Evolutionary conservation across 2,888 invertebrate genomes (phyloP).

Genomic region (Teleogryllus oceanicus): DNA sequence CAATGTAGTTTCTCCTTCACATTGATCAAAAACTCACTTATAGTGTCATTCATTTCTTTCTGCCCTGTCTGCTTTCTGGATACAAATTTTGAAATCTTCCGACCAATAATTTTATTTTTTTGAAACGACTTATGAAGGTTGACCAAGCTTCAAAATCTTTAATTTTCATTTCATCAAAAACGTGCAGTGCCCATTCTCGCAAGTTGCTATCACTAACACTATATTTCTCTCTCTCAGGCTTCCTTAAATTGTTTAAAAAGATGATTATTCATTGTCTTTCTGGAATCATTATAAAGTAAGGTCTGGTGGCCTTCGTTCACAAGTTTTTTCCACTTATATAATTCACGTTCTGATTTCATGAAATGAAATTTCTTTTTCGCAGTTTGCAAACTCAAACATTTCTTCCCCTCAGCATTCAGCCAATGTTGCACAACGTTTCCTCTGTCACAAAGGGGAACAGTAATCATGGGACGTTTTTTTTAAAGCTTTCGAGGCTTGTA

Average conservation of each 20-base stretch:
- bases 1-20: neutral
- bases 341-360: no score
- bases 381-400: no score
- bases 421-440: no score
- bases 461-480: no score
- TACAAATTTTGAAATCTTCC: neutral
- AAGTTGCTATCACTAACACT: neutral
- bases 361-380: no score
- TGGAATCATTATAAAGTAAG: neutral
- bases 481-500: no score
- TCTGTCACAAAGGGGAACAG: no score
- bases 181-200: neutral
- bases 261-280: neutral
- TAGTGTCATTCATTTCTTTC: neutral
- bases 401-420: no score
- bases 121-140: neutral
- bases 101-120: neutral
- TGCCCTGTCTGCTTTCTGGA: neutral
- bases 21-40: neutral
- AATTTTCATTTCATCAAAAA: neutral
- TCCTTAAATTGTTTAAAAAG: neutral
- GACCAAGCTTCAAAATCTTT: neutral
- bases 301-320: neutral
- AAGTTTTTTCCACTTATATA: neutral
- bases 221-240: neutral